Evolutionary conservation across 2,888 invertebrate genomes (phyloP).

Genomic region (Hyppa rectilinea): DNA sequence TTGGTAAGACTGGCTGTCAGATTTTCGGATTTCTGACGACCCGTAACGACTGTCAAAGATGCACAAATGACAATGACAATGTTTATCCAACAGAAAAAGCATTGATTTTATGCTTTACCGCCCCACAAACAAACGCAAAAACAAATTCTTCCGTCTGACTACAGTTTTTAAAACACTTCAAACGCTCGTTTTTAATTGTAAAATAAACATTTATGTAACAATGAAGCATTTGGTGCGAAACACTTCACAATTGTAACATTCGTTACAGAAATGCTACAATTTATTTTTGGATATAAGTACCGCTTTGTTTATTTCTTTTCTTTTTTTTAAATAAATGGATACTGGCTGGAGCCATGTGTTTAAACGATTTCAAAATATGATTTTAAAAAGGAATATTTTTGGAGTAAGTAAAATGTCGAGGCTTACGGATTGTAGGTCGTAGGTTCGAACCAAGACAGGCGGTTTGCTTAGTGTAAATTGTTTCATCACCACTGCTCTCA

Average conservation of each 20-base stretch:
- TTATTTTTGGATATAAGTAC: constrained; percentile 56
- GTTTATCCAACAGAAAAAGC: background rate
- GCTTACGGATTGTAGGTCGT: too few species aligned
- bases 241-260: constrained; percentile 30
- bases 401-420: too few species aligned
- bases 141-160: background rate
- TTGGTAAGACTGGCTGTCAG: too few species aligned
- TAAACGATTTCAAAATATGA: constrained; percentile 21
- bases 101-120: constrained; percentile 13
- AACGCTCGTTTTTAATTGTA: constrained; percentile 41
- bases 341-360: constrained; percentile 20
- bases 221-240: constrained; percentile 49
- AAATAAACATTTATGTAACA: constrained; percentile 59
- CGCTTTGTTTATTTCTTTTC: constrained; percentile 41
- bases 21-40: too few species aligned
- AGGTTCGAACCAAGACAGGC: too few species aligned
- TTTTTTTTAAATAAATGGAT: constrained; percentile 55
- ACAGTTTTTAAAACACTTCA: constrained; percentile 40
- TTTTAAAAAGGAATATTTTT: background rate
- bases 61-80: too few species aligned
- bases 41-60: too few species aligned
- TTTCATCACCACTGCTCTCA: too few species aligned
- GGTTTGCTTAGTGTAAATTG: too few species aligned
- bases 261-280: constrained; percentile 41
- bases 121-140: constrained; percentile 12